Evolutionary conservation across 2,113 vertebrate genomes (phyloP).

Genomic region (Myiozetetes cayanensis): DNA sequence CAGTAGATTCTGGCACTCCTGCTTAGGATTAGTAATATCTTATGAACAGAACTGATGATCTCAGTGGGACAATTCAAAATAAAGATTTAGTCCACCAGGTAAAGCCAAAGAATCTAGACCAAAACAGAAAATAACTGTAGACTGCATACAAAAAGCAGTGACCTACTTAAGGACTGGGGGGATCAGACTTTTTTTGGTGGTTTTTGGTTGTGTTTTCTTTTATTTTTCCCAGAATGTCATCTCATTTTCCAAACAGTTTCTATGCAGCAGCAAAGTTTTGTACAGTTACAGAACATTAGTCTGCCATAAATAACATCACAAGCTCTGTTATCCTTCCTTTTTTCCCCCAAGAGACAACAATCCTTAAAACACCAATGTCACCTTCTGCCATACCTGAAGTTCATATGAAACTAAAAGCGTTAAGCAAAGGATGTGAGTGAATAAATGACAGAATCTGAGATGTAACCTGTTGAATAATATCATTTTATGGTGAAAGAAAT

Average conservation of each 20-base stretch:
- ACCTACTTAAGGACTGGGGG: not conserved
- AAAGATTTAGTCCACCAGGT: not conserved
- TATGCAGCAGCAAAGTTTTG: not conserved
- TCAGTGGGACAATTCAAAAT: not conserved
- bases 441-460: not conserved
- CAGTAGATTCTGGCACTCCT: not conserved
- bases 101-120: not conserved
- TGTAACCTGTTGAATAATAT: not conserved
- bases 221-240: not conserved
- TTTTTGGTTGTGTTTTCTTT: not conserved
- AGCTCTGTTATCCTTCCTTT: not conserved
- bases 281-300: not conserved
- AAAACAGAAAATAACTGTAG: not conserved
- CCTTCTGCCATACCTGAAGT: not conserved
- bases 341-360: not conserved
- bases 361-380: not conserved
- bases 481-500: not conserved
- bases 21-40: not conserved
- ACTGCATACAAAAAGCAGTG: not conserved
- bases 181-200: fast-evolving
- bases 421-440: not conserved
- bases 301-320: constrained; percentile 18
- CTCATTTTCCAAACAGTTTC: not conserved
- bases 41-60: not conserved
- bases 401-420: not conserved